Base-by-base conservation (phyloP, 2,888 invertebrate genomes). In the Drosophila emarginata region DNA sequence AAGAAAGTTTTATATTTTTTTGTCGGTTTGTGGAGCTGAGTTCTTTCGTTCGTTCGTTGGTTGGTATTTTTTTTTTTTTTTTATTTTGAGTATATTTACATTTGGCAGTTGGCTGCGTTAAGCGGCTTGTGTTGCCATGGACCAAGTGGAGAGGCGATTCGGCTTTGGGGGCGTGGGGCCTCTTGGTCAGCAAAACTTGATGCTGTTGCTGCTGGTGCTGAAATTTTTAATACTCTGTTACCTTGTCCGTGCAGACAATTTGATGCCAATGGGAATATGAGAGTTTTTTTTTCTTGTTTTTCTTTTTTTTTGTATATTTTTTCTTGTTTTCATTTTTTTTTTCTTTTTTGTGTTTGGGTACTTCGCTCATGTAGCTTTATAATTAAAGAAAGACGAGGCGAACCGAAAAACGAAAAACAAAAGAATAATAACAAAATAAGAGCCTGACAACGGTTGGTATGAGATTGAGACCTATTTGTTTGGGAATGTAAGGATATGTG, bases 51-150 rank as follows among this genome's bases (percentile, higher is more conserved):
- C 18, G 45, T 45, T 45, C 45, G 45, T 45, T 45, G 14, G 18
- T 45, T 45, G 18, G 18, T 53, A 53, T 50, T 36, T 40, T 52
- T 54, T 62, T 59, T 66, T 69, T 65, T 70, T 69, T 64, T 61
- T 61, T 75, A 54, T 58, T 60, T 77, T 80, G 86, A 79, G 83
- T 85, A 87, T 87, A 82, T 82, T 82, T 82, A 82, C 81, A 82
- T 82, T 82, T 85, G 81, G 86, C 87, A 87, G 81, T 87, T 75
- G 86, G 86, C 77, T 85, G 87, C 87, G 81, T 87, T 82, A 82
- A 82, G 87, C 81, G 80, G 81, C 87, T 82, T 82, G 81, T 69
- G 87, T 82, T 87, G 72, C 88, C 75, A 85, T 82, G 80, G 80
- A 40, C 66, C 45, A 61, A 40, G 59, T 28, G 56, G 52, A 61